Base-by-base conservation (phyloP, 1,140 invertebrate genomes). In the Temnothorax nylanderi region DNA sequence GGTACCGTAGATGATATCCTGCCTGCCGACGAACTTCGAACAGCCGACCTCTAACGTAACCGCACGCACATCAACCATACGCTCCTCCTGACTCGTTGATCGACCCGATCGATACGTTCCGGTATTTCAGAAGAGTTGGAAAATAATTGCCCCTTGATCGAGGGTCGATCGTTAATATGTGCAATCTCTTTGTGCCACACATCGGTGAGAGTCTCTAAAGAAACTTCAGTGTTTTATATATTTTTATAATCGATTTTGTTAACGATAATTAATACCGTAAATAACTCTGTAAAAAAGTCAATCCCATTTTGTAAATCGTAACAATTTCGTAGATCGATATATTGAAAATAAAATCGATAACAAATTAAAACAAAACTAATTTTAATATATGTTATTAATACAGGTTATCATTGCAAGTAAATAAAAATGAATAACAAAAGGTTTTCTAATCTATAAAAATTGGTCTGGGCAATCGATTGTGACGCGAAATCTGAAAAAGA, bases 1-100 rank as follows among this genome's bases (percentile, higher is more conserved):
- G 89, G 87, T 84, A 88, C 85, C 88, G 85, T 91, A 92, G 93
- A 94, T 94, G 93, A 94, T 94, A 94, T 95, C 93, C 94, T 93
- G 92, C 74, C 88, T 84, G 89, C 93, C 92, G 92, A 91, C 91
- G 90, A 91, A 91, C 75, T 85, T 75, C 69, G 72, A 85, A 74
- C 62, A 69, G 86, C 85, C 54, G 54, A 69, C 82, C 80, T 77
- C 71, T 72, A 72, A 71, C 62, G 71, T 82, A 81, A 88, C 87
- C 89, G 88, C 91, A 89, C 91, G 91, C 87, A 84, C 85, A 86
- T 89, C 87, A 87, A 88, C 89, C 90, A 91, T 84, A 84, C 80
- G 80, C 32, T 92, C 86, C 88, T 92, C 84, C 65, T 89, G 93
- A 93, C 93, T 90, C 91, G 56, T 88, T 89, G 93, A 94, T 94